Conservation (phyloP, 2,888 invertebrate genomes). For the Dryococelus australis region DNA sequence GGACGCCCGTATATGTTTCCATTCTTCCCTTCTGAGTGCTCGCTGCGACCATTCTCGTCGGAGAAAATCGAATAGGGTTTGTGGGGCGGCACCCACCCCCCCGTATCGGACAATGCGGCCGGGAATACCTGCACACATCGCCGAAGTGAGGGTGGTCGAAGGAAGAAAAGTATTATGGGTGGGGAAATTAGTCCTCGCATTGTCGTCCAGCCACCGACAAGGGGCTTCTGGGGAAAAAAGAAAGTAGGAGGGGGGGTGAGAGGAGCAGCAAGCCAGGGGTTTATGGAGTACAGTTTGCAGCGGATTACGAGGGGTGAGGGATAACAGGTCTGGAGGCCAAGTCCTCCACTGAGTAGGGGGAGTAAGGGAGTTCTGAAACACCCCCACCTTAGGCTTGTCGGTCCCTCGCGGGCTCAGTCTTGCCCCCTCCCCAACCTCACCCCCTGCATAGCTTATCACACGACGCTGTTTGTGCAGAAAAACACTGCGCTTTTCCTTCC, state of each 20-base stretch:
- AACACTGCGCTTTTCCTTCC: too few species aligned
- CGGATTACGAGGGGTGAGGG: background rate
- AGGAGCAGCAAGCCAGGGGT: background rate
- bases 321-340: too few species aligned
- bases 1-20: background rate
- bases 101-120: background rate
- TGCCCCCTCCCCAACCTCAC: too few species aligned
- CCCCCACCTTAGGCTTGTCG: too few species aligned
- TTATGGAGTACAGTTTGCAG: background rate
- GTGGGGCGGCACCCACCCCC: too few species aligned
- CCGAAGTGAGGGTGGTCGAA: background rate
- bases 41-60: too few species aligned
- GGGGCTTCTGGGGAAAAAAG: background rate
- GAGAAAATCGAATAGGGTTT: too few species aligned
- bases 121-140: background rate
- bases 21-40: background rate
- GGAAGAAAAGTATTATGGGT: background rate
- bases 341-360: too few species aligned
- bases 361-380: too few species aligned
- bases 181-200: background rate
- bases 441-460: too few species aligned
- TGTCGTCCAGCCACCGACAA: background rate
- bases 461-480: too few species aligned
- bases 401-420: too few species aligned
- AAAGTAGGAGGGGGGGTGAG: background rate